Evolutionary conservation across 37 sponge, comb jelly and placozoan species (phyloP).

Genomic region (Cliona cf. orientalis): DNA sequence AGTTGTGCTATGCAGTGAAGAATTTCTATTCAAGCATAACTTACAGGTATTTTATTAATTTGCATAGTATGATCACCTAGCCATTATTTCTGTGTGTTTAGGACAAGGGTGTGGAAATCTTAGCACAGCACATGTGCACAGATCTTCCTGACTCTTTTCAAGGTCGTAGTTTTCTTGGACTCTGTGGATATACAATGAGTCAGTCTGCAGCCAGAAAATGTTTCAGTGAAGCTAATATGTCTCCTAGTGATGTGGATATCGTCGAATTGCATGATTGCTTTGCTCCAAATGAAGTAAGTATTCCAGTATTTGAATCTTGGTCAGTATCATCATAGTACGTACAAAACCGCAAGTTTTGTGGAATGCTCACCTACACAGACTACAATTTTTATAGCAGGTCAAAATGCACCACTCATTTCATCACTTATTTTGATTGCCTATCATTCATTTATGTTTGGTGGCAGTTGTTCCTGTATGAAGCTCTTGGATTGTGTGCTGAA

Average conservation of each 20-base stretch:
- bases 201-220: conserved; percentile 50
- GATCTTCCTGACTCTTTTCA: conserved; percentile 73
- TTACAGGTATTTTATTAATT: conserved; percentile 54
- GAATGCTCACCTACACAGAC: not conserved
- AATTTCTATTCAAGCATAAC: conserved; percentile 39
- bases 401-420: not conserved
- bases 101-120: conserved; percentile 69
- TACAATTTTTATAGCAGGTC: not conserved
- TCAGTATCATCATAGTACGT: no score
- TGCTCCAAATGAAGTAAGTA: conserved; percentile 71
- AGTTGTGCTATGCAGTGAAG: conserved; percentile 71
- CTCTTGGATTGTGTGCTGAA: conserved; percentile 73
- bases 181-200: conserved; percentile 82
- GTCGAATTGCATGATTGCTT: conserved; percentile 87
- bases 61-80: not conserved
- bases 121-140: conserved; percentile 79
- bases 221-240: conserved; percentile 36
- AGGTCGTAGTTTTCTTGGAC: conserved; percentile 45
- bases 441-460: not conserved
- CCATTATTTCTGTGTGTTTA: not conserved
- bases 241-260: conserved; percentile 60
- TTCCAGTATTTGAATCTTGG: no score
- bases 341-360: no score
- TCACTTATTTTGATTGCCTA: not conserved
- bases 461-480: conserved; percentile 83